Percentiles rank a stretch among this genome's conserved stretches.
phyloP scores from a whole-genome alignment of 2,888 invertebrate species.

The Andrena camellia region DNA sequence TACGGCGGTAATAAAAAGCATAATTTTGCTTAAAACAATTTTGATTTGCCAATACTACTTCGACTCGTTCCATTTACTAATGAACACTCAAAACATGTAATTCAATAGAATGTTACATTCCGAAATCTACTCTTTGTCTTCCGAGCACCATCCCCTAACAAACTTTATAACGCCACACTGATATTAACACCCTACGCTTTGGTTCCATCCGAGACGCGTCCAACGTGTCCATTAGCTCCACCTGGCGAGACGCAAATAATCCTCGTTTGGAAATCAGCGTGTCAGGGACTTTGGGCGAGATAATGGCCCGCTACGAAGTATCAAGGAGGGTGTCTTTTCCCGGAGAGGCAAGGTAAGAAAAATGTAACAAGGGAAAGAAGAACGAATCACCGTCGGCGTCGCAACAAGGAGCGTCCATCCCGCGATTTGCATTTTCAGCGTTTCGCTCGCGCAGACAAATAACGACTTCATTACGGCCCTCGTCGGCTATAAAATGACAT shows the following conservation, averaged over 20 bases:
- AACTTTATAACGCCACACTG: no score
- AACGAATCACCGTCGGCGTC: conserved; percentile 28
- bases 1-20: no score
- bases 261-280: background rate
- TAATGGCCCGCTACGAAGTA: conserved; percentile 35
- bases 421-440: conserved; percentile 80
- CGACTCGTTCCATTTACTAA: no score
- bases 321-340: conserved; percentile 22
- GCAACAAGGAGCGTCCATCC: conserved; percentile 65
- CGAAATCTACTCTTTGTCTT: no score
- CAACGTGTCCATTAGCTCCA: no score
- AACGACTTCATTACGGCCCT: conserved; percentile 80
- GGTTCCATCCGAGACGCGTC: no score
- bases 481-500: conserved; percentile 82
- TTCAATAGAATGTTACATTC: no score
- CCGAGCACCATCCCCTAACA: no score
- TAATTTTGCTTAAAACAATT: no score
- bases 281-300: background rate
- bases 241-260: background rate
- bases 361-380: conserved; percentile 60
- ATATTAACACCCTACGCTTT: no score
- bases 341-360: conserved; percentile 57
- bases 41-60: no score
- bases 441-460: conserved; percentile 75
- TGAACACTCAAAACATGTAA: no score